Base-by-base conservation (phyloP, 2,888 invertebrate species). In the Tenthredo notha region DNA sequence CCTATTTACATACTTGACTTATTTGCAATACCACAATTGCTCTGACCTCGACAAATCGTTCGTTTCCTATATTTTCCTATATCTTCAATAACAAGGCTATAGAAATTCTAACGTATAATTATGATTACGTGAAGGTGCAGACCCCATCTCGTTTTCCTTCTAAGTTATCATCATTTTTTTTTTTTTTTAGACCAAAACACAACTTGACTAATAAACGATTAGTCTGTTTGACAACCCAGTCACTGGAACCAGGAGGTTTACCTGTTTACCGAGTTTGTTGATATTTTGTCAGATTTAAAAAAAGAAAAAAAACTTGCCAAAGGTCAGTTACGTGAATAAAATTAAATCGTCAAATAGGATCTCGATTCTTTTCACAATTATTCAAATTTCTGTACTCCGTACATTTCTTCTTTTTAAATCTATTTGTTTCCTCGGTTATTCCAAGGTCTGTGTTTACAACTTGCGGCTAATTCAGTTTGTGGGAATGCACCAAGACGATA, bases 41-140 rank as follows among this genome's bases (percentile, higher is more conserved):
- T 67, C 67, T 67, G 18, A 33, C 67, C 67, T 67, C 67, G 67
- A 15, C 7, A 67, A 67, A 15, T 67, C 18, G 67, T 33, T 67
- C 33, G 29, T 67, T 33, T 33, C 33, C 67, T 67, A 18, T 67
- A 3, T 6, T 3, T 21, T 67, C 3, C 12, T 67, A 67, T 67
- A 67, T 67, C 67, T 33, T 33, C 15, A 33, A 67, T 67, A 33
- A 67, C 33, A 67, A 67, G 67, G 67, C 29, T 67, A 33, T 67
- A 67, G 29, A 67, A 67, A 67, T 33, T 67, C 12, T 67, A 67
- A 33, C 33, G 67, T 15, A 33, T 67, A 5, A 67, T 67, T 67
- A 33, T 33, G 33, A 18, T 33, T 7, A 33, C 33, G 33, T 67
- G 67, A 67, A 67, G 33, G 33, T 67, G 12, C 33, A 15, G 1